Evolutionary conservation across 2,797 vertebrate species (phyloP).

Genomic region (Natrix natrix): DNA sequence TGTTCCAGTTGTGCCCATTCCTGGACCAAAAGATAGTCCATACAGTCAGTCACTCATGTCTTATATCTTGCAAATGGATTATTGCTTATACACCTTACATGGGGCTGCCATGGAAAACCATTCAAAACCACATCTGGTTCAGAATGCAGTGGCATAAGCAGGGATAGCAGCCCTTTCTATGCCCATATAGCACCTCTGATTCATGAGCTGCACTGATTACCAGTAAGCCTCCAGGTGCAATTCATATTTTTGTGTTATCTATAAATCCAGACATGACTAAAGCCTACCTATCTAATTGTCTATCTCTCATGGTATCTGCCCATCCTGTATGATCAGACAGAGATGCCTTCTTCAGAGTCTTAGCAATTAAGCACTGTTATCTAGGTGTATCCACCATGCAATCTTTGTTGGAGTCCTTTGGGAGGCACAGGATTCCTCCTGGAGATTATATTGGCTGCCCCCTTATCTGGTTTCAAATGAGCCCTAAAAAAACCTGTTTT

Average conservation of each 20-base stretch:
- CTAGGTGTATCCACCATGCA: not conserved
- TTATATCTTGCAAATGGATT: not conserved
- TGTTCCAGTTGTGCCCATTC: not conserved
- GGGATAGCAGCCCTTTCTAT: not conserved
- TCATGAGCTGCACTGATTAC: no score
- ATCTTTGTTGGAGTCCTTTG: not conserved
- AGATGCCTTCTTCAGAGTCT: not conserved
- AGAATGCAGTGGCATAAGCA: not conserved
- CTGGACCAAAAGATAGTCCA: not conserved
- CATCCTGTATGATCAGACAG: not conserved
- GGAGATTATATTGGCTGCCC: not conserved
- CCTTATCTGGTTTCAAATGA: not conserved
- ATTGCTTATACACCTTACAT: not conserved
- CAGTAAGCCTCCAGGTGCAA: no score
- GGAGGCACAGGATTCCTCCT: not conserved
- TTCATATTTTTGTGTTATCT: no score
- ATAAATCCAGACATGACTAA: no score
- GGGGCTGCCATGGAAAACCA: not conserved
- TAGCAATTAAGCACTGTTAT: not conserved
- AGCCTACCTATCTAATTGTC: not conserved
- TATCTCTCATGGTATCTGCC: not conserved
- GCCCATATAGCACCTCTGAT: no score
- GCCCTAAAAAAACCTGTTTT: not conserved
- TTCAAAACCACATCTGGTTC: not conserved
- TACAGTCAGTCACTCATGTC: not conserved